Evolutionary conservation across 2,888 invertebrate genomes (phyloP), one percentile per base, ranked within the genome.

Genomic region (Ceriagrion tenellum): DNA sequence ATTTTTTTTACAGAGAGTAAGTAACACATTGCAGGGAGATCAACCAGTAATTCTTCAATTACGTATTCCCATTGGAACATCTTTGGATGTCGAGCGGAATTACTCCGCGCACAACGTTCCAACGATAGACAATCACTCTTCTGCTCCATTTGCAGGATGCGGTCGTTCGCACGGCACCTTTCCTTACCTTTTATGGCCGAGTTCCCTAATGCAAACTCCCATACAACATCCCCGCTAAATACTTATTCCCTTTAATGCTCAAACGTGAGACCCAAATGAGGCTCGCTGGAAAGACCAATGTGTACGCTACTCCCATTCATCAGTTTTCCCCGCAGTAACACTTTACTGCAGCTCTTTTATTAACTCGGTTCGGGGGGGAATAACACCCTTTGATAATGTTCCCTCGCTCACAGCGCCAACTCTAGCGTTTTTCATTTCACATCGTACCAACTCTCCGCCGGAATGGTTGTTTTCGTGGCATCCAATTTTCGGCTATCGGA

Each of bases 381-480:
- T 81, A 81, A 81, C 81, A 35, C 16, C 81, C 81, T 81, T 81
- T 81, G 81, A 81, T 81, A 81, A 81, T 81, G 81, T n/a, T 35
- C 69, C 26, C 69, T 69, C 20, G 3, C 69, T n/a, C 26, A 4
- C 20, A 12, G 0, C 35, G 35, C 81, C 81, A 16, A 35, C 81
- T 35, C 35, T 81, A 16, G 23, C 18, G 3, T 81, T 81, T 69
- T 35, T 81, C 18, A 35, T 81, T 81, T 35, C 30, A 12, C 12
- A 35, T 35, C 30, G 35, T 26, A 0, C 35, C 81, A 81, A 26
- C 35, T 12, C 81, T 81, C 16, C 30, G 35, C 12, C 35, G 81
- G 69, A n/a, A 6, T 8, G 35, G 16, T 16, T 13, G 16, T 16
- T 35, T 35, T 35, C 18, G 35, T 69, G 20, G 30, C 81, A 81